Base-by-base conservation (phyloP, 2,888 invertebrate species). In the Branchinecta sandiegonensis region DNA sequence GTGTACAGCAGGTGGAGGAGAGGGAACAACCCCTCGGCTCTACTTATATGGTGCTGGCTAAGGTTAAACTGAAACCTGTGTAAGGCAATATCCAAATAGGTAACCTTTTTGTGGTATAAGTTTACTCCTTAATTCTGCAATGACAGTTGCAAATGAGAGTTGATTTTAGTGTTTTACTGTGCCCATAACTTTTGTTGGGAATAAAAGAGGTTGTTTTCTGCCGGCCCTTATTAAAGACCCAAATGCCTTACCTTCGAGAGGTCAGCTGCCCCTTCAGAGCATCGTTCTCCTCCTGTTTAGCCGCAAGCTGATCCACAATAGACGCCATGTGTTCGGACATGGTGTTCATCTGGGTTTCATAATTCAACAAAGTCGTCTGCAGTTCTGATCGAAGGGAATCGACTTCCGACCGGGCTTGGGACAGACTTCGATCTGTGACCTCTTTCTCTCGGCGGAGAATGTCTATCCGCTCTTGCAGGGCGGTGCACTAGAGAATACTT, bases 321-420 rank as follows among this genome's bases (percentile, higher is more conserved):
- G 56, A 56, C n/a, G 56, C 56, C n/a, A 56, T n/a, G 56, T 56
- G 56, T 56, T 56, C 56, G 8, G 56, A 56, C 56, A 56, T 56
- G 14, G 56, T 56, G 56, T 56, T 56, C 14, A 56, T 56, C 17
- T 56, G 56, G 8, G 56, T 56, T 56, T 56, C 56, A 56, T 56
- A 56, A 56, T 56, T 56, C n/a, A 56, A 17, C 56, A 56, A 17
- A 14, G 56, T 56, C 14, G 56, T 56, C 56, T 56, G 56, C 17
- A 56, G 17, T 56, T 56, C 56, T 9, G 56, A 56, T 17, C 56
- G 56, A 14, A 56, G 17, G 17, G n/a, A 14, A 14, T 56, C 14
- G 17, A 56, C 56, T 56, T 56, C 56, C n/a, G n/a, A 14, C 14
- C 17, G 8, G 17, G 14, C 17, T 9, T 56, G n/a, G n/a, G 56